Percentiles rank a stretch among this genome's conserved stretches.
These are phyloP conservation scores for Bombus pascuorum DNA, from an alignment of 1,140 invertebrate species.

Conservation along the genomic window DNA sequence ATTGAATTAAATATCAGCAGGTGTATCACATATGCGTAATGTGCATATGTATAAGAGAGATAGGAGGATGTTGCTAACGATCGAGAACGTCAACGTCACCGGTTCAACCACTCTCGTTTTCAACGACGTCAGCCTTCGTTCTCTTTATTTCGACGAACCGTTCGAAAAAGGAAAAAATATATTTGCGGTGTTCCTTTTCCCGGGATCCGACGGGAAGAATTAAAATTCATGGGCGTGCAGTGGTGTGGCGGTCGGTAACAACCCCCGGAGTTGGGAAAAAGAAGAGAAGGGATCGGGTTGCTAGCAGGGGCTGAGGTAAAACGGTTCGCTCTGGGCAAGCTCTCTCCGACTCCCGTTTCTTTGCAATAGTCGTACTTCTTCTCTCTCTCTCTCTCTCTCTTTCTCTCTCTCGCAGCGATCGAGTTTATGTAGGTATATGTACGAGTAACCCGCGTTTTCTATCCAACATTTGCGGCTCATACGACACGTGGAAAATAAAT, in stretches of 20 bases:
- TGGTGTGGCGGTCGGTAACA: conserved; percentile 40
- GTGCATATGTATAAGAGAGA: background rate
- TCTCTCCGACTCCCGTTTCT: conserved; percentile 3
- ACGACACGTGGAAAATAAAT: conserved; percentile 13
- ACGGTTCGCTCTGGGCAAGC: conserved; percentile 7
- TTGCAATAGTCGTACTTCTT: background rate
- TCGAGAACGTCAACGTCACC: background rate
- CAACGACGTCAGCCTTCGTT: background rate
- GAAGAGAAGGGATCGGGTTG: background rate
- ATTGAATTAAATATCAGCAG: background rate
- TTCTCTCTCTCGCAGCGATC: background rate
- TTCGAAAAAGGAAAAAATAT: conserved; percentile 12
- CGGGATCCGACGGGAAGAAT: conserved; percentile 38
- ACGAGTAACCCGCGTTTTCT: background rate
- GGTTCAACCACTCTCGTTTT: conserved; percentile 36
- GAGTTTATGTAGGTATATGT: background rate
- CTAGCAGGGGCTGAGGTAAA: background rate
- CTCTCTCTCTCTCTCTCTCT: background rate
- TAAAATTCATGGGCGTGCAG: conserved; percentile 52
- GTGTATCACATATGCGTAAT: background rate
- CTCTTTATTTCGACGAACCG: background rate
- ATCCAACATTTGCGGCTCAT: background rate
- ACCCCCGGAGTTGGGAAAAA: conserved; percentile 4
- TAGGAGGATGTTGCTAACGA: background rate
- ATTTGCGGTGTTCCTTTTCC: conserved; percentile 36